These are phyloP conservation scores for Triplophysa yarkandensis DNA, from an alignment of 2,797 vertebrate genomes.

Conservation along the genomic window DNA sequence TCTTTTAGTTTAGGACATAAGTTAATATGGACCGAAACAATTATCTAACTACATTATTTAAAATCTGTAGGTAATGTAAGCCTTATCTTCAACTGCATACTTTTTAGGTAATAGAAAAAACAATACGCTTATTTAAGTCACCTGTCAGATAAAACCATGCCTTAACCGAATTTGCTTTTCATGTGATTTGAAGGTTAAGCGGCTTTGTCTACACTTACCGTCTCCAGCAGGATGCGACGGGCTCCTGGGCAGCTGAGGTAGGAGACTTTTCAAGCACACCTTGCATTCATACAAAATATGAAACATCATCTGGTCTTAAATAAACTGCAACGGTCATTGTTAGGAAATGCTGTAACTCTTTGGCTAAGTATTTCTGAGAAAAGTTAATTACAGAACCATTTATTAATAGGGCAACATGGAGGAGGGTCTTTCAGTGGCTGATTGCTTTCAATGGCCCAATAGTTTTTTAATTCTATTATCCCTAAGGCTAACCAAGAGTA, in stretches of 20 bases:
- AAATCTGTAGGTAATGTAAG: not conserved
- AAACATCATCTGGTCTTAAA: not conserved
- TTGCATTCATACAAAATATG: not conserved
- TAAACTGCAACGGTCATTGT: not conserved
- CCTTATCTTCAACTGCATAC: too few species aligned
- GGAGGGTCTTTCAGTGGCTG: too few species aligned
- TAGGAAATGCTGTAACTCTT: not conserved
- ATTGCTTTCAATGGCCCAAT: too few species aligned
- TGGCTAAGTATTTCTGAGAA: not conserved
- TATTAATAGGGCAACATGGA: too few species aligned
- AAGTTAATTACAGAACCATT: too few species aligned
- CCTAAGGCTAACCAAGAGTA: too few species aligned
- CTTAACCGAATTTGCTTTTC: not conserved
- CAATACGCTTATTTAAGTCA: too few species aligned
- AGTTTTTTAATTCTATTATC: too few species aligned
- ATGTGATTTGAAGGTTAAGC: conserved; percentile 72
- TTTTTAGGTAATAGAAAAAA: too few species aligned
- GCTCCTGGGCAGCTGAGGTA: conserved; percentile 92
- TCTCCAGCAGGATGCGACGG: conserved; percentile 78
- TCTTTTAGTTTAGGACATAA: too few species aligned
- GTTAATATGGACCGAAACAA: too few species aligned
- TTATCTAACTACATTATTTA: too few species aligned
- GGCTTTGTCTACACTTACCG: conserved; percentile 89
- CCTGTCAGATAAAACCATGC: not conserved
- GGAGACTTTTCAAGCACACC: conserved; percentile 48